Evolutionary conservation across 2,888 invertebrate species (phyloP), one percentile per base, ranked within the genome.

Genomic region (Panopea generosa): DNA sequence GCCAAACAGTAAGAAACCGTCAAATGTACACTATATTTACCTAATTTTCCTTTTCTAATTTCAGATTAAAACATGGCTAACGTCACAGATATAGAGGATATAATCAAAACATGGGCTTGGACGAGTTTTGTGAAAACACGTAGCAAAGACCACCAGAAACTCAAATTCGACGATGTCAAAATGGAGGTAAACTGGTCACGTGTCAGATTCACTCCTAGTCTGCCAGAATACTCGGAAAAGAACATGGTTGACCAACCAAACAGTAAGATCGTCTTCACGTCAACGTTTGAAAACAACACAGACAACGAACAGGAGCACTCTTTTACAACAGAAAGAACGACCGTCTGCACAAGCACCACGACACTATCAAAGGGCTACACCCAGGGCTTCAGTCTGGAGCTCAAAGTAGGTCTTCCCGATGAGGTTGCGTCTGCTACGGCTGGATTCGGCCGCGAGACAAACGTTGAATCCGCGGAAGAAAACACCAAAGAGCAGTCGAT

Each of bases 381-480:
- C 18, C 91, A 92, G 68, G 93, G 93, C 4, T 87, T 91, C 26
- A 92, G 93, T 78, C 90, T 93, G 50, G 92, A 92, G 74, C 83
- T 94, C n/a, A 92, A 91, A 70, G 87, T 94, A 56, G 59, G 92
- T 60, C 92, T 93, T 45, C 94, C 94, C 4, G 90, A 93, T 60
- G 93, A 93, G 86, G 93, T 87, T 7, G 85, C 85, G 9, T 76
- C 79, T 3, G 92, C 92, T 3, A 92, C 92, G 6, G 92, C 92
- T 3, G 93, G 93, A 14, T 93, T 93, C 83, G 89, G 90, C 14
- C 83, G 90, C 1, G 93, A 93, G 78, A 87, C 93, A 11, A 85
- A 86, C 61, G 86, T 93, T 65, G 90, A 90, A 43, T 90, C 90
- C 11, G 86, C 91, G 6, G 90, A 91, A 27, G 91, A 90, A 61